A percentile compares a stretch with the other conserved stretches of the same genome.
Evolutionary conservation across 2,113 vertebrate genomes (phyloP).

Genomic region (Actenoides hombroni): DNA sequence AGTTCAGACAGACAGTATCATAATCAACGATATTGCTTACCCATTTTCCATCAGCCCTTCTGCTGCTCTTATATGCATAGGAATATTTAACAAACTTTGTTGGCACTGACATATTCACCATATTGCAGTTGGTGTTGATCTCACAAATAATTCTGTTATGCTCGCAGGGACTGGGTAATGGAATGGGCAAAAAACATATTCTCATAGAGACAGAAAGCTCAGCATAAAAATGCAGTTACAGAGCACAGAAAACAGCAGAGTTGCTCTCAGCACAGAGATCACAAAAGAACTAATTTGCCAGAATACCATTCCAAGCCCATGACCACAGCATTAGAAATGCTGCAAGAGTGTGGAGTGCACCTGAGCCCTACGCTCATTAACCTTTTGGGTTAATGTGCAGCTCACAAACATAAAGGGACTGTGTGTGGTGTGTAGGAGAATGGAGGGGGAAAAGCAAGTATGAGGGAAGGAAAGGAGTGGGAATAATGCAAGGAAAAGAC

Average conservation of each 20-base stretch:
- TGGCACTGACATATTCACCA: background rate
- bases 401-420: conserved; percentile 1
- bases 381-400: conserved; percentile 26
- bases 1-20: background rate
- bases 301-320: conserved; percentile 43
- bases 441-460: background rate
- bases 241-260: background rate
- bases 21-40: background rate
- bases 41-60: background rate
- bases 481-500: background rate
- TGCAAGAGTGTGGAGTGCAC: conserved; percentile 9
- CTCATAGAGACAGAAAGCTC: background rate
- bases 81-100: background rate
- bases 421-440: background rate
- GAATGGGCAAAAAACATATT: background rate
- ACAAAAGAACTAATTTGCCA: conserved; percentile 47
- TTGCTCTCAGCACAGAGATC: background rate
- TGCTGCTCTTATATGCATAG: background rate
- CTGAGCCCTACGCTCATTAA: conserved; percentile 39
- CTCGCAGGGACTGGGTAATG: background rate
- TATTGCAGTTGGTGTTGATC: background rate
- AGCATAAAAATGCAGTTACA: conserved; percentile 21
- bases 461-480: background rate
- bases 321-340: conserved; percentile 37
- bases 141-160: conserved; percentile 16